Evolutionary conservation across 1,140 invertebrate species (phyloP).

Genomic region (Holcopasites calliopsidis): DNA sequence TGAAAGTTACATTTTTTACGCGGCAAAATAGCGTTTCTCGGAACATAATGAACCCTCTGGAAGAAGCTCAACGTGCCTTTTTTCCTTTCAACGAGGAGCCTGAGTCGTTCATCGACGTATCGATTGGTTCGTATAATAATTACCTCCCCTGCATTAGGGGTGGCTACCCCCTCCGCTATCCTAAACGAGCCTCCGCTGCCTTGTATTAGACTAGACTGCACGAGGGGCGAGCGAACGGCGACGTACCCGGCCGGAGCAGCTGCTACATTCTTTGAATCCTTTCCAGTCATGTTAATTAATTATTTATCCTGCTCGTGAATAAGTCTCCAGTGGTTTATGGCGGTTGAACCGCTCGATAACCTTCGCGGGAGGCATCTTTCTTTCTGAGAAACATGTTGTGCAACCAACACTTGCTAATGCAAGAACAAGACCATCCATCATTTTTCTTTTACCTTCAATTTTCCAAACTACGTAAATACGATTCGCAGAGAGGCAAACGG

Average conservation of each 20-base stretch:
- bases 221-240: conserved; percentile 21
- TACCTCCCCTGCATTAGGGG: conserved; percentile 74
- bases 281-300: conserved; percentile 57
- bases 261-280: conserved; percentile 54
- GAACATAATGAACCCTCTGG: conserved; percentile 9
- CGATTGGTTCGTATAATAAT: conserved; percentile 77
- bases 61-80: conserved; percentile 28
- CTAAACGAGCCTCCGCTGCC: conserved; percentile 54
- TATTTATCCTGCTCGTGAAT: conserved; percentile 59
- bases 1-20: too few species aligned
- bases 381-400: conserved; percentile 49
- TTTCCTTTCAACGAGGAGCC: conserved; percentile 51
- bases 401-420: conserved; percentile 20
- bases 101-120: conserved; percentile 73
- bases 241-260: conserved; percentile 34
- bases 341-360: conserved; percentile 10
- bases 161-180: conserved; percentile 59
- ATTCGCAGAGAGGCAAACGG: too few species aligned
- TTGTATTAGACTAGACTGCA: conserved; percentile 58
- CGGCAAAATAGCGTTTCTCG: background rate
- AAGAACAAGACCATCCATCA: too few species aligned
- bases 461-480: too few species aligned
- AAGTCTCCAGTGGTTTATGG: conserved; percentile 53
- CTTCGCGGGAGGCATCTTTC: conserved; percentile 43
- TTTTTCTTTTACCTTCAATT: too few species aligned